Percentiles rank a stretch among this genome's conserved stretches.
phyloP scores from a whole-genome alignment of 2,888 invertebrate species.

The Scaptomyza reducta region DNA sequence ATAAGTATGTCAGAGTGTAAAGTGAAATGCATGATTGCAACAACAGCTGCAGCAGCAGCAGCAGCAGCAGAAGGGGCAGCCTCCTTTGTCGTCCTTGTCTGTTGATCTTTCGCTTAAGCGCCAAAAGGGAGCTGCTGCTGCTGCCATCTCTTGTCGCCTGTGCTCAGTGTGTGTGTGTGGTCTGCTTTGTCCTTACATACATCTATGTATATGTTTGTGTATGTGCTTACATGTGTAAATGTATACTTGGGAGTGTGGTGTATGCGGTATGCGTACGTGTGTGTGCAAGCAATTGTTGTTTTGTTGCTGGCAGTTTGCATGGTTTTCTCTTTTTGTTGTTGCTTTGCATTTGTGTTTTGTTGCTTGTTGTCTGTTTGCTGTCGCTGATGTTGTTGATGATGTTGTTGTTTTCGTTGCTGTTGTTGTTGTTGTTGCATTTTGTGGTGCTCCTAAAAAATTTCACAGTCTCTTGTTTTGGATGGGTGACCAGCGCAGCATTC shows the following conservation, averaged over 20 bases:
- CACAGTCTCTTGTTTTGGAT: slow-evolving; percentile 73
- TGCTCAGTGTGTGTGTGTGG: slow-evolving; percentile 15
- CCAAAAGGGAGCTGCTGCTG: slow-evolving; percentile 42
- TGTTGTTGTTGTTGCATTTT: slow-evolving; percentile 55
- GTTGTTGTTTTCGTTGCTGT: slow-evolving; percentile 18
- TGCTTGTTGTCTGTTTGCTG: slow-evolving; percentile 29
- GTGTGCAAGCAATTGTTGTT: slow-evolving; percentile 51
- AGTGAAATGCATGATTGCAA: slow-evolving; percentile 41
- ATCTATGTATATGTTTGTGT: slow-evolving; percentile 4
- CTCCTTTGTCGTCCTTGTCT: slow-evolving; percentile 13
- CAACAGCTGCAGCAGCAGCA: neutral
- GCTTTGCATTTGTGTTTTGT: slow-evolving; percentile 22
- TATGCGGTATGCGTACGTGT: slow-evolving; percentile 8
- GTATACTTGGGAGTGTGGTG: slow-evolving; percentile 20
- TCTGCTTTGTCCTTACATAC: neutral
- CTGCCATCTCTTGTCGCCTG: slow-evolving; percentile 60
- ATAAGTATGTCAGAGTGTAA: slow-evolving; percentile 44
- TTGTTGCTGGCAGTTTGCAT: slow-evolving; percentile 44
- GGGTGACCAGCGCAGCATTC: slow-evolving; percentile 49
- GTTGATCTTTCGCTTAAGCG: slow-evolving; percentile 25
- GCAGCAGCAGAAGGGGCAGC: neutral
- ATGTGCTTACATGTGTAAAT: slow-evolving; percentile 43
- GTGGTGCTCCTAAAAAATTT: slow-evolving; percentile 59
- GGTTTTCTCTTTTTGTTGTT: slow-evolving; percentile 25
- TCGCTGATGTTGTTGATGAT: slow-evolving; percentile 12